A percentile compares a stretch with the other conserved stretches of the same genome.
phyloP scores from a whole-genome alignment of 2,113 vertebrate genomes.

The Gorsachius goisagi region DNA sequence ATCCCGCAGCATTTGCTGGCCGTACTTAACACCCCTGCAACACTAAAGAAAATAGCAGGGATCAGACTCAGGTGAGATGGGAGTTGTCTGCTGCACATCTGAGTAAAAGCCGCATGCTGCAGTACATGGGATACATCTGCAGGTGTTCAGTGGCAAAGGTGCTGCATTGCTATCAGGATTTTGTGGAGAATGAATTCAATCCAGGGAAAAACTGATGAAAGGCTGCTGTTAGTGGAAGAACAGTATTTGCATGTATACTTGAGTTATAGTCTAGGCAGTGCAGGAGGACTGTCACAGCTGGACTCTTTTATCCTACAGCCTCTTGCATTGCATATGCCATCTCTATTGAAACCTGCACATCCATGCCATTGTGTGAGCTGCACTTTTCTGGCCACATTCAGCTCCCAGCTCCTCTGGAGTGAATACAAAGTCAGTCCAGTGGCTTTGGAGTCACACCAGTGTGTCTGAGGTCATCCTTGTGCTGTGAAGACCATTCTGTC shows the following conservation, averaged over 20 bases:
- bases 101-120: background rate
- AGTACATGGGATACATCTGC: background rate
- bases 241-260: background rate
- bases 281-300: background rate
- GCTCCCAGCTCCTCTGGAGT: background rate
- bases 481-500: background rate
- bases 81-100: background rate
- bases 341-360: background rate
- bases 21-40: background rate
- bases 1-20: slow-evolving; percentile 34
- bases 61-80: background rate
- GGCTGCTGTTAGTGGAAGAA: background rate
- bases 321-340: background rate
- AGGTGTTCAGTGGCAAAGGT: background rate
- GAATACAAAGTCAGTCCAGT: background rate
- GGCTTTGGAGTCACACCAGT: background rate
- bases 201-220: background rate
- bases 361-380: background rate
- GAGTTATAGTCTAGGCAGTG: background rate
- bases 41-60: background rate
- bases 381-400: background rate
- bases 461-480: background rate
- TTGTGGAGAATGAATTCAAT: background rate
- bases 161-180: background rate
- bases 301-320: background rate